phyloP scores from a whole-genome alignment of 2,888 invertebrate genomes.

The Lagria hirta region DNA sequence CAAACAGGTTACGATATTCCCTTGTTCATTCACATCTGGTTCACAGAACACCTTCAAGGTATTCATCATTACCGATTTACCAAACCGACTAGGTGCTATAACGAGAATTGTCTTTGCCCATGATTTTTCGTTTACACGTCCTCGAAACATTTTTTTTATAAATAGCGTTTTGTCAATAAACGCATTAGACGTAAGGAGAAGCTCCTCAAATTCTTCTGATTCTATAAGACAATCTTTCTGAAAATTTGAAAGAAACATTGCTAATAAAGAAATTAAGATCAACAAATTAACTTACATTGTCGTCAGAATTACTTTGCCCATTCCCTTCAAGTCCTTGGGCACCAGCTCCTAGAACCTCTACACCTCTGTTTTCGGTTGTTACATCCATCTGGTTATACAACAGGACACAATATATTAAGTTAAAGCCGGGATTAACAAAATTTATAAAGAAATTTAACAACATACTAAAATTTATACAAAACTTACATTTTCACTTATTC shows the following conservation, averaged over 20 bases:
- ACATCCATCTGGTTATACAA: constrained; percentile 16
- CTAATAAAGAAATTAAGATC: constrained; percentile 2
- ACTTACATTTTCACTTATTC: constrained; percentile 11
- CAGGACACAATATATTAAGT: constrained; percentile 15
- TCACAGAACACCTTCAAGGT: constrained; percentile 14
- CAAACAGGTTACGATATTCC: constrained; percentile 12
- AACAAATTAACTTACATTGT: constrained; percentile 13
- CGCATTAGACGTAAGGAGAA: constrained; percentile 11
- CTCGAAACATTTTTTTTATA: constrained; percentile 5
- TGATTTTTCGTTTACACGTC: constrained; percentile 8
- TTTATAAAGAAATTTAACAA: constrained; percentile 13
- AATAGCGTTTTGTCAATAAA: constrained; percentile 15
- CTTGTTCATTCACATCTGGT: constrained; percentile 13
- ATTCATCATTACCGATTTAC: constrained; percentile 12
- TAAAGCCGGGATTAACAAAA: constrained; percentile 12
- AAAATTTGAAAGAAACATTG: constrained; percentile 10
- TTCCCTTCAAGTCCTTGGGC: constrained; percentile 13
- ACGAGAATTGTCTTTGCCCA: constrained; percentile 12
- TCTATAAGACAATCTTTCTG: constrained; percentile 11
- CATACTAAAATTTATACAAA: constrained; percentile 13
- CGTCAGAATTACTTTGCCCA: constrained; percentile 17
- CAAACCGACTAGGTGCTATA: constrained; percentile 13
- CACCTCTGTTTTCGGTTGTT: constrained; percentile 18
- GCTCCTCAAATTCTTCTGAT: constrained; percentile 12
- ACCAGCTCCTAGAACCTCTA: constrained; percentile 15